Base-by-base conservation (phyloP, 2,888 invertebrate species). In the Mythimna lalbum region DNA sequence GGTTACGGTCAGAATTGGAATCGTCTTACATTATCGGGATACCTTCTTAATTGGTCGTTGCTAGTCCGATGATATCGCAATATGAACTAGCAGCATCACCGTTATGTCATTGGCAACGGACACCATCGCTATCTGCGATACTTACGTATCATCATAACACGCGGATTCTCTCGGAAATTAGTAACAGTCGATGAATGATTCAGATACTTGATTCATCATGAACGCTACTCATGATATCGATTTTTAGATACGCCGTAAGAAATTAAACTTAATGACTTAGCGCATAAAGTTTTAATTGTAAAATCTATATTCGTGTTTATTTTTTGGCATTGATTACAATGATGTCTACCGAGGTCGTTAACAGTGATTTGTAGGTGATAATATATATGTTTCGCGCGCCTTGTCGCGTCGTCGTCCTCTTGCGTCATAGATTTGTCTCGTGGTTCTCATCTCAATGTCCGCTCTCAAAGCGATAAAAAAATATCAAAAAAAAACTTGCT, bases 361-460 rank as follows among this genome's bases (percentile, higher is more conserved):
- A 79, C 87, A 84, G 81, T 86, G 84, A 87, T 89, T 88, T 89
- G 87, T 86, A 82, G 85, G 86, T 88, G 88, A 85, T 90, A 90
- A 91, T 91, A 80, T 83, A 75, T 83, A 75, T 82, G 76, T 85
- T 84, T 80, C 82, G 75, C 82, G 65, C 73, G 63, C 66, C 66
- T 75, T 57, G 78, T 81, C 70, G 72, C 73, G 67, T 59, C 74
- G 59, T 55, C 68, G 67, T 69, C 63, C 74, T 67, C 70, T 72
- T 67, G 69, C 78, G 77, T 83, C 81, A 83, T 57, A 68, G 21
- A 57, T 19, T 0, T 59, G 72, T 62, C 69, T 71, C 60, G 67
- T 80, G 75, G 67, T 63, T 55, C 33, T 68, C 75, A 43, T 66
- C 68, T 69, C 53, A 36, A 49, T 36, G 52, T 69, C 49, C 31